Conservation (phyloP, 2,888 invertebrate genomes). For the Oeneis ivallda region DNA sequence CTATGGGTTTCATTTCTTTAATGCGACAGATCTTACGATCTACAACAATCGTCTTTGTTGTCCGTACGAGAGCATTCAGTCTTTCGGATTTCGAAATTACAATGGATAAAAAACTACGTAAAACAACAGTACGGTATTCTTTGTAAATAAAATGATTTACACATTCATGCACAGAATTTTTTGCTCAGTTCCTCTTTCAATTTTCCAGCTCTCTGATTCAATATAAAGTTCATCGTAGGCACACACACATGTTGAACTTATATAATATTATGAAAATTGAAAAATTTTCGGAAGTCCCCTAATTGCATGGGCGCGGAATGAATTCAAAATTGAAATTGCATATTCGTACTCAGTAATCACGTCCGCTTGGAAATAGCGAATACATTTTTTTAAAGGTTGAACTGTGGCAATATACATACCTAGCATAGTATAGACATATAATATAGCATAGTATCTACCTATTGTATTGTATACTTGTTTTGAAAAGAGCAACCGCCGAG, state of each 20-base stretch:
- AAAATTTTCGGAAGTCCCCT: slow-evolving; percentile 30
- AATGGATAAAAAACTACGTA: too few species aligned
- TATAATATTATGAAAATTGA: neutral
- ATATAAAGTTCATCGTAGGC: slow-evolving; percentile 2
- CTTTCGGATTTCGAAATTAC: too few species aligned
- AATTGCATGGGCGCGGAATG: slow-evolving; percentile 22
- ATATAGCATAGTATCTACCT: too few species aligned
- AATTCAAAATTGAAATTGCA: slow-evolving; percentile 31
- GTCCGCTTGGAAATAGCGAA: neutral
- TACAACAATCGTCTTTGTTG: too few species aligned
- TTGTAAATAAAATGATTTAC: neutral
- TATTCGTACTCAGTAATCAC: neutral
- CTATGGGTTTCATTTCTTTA: too few species aligned
- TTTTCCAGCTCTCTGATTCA: slow-evolving; percentile 12
- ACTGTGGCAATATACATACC: too few species aligned
- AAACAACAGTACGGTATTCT: too few species aligned
- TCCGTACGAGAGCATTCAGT: too few species aligned
- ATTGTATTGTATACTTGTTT: too few species aligned
- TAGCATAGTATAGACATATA: too few species aligned
- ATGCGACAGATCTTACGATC: too few species aligned
- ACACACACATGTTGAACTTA: neutral
- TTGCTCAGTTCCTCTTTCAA: neutral
- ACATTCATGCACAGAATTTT: neutral
- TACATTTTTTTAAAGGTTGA: slow-evolving; percentile 3
- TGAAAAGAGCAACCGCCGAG: too few species aligned